Evolutionary conservation across 2,797 vertebrate species (phyloP), one percentile per base, ranked within the genome.

Genomic region (Benthosema pterotum): DNA sequence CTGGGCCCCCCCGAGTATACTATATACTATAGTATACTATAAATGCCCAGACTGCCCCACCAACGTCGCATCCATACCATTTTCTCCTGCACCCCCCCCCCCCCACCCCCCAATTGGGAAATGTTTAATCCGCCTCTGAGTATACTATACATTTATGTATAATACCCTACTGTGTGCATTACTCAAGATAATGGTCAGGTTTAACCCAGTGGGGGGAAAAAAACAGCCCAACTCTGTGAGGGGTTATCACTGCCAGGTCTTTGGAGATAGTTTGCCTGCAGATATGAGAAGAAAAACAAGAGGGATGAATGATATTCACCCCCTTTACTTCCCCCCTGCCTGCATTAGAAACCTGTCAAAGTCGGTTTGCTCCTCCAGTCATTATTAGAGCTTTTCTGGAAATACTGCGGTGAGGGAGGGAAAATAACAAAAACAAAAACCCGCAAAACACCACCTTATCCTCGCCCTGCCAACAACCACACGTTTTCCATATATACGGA

Each of bases 81-180:
- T n/a, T n/a, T n/a, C n/a, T n/a, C n/a, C n/a, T n/a, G n/a, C n/a
- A n/a, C n/a, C n/a, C n/a, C n/a, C n/a, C n/a, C n/a, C n/a, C n/a
- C n/a, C n/a, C n/a, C n/a, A n/a, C n/a, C n/a, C n/a, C n/a, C n/a
- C n/a, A n/a, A n/a, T n/a, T n/a, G n/a, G n/a, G n/a, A n/a, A n/a
- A n/a, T n/a, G n/a, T n/a, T n/a, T n/a, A n/a, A n/a, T n/a, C n/a
- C n/a, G n/a, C n/a, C n/a, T n/a, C n/a, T n/a, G n/a, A n/a, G n/a
- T n/a, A n/a, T n/a, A n/a, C n/a, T n/a, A n/a, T n/a, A n/a, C n/a
- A n/a, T n/a, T n/a, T n/a, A n/a, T n/a, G n/a, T n/a, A n/a, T n/a
- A n/a, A n/a, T n/a, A n/a, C n/a, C n/a, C n/a, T n/a, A n/a, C n/a
- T 86, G 65, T 81, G 75, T 83, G 80, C 72, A 78, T 83, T 81